A percentile compares a stretch with the other conserved stretches of the same genome.
phyloP scores from a whole-genome alignment of 2,113 vertebrate genomes.

The Microtus ochrogaster region DNA sequence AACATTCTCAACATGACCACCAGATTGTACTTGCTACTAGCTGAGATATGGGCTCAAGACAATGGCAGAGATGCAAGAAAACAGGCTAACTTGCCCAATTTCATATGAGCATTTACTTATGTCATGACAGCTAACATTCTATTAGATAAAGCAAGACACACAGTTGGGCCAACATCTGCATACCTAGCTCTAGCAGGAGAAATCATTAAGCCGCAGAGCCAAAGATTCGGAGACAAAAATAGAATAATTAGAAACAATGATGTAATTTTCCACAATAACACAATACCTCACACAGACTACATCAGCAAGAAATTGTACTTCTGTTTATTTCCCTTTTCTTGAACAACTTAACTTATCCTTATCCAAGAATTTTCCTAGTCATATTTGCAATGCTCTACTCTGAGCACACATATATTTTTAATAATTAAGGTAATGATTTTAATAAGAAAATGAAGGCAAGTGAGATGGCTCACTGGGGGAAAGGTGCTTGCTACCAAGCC shows the following conservation, averaged over 20 bases:
- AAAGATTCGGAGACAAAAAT: not conserved
- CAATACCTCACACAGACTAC: not conserved
- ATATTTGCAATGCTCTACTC: not conserved
- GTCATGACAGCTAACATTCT: not conserved
- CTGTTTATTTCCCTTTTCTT: not conserved
- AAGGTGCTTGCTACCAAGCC: not conserved
- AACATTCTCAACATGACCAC: not conserved
- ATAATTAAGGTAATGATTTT: not conserved
- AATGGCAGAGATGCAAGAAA: not conserved
- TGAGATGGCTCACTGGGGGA: too few relatives aligned
- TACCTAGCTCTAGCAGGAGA: not conserved
- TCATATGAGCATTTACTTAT: not conserved
- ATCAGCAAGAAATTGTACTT: not conserved
- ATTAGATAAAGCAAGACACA: not conserved
- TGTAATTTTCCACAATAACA: not conserved
- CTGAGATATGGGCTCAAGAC: not conserved
- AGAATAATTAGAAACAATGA: not conserved
- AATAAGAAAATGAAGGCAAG: constrained; percentile 8
- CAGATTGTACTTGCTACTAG: not conserved
- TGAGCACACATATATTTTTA: not conserved
- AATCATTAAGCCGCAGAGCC: not conserved
- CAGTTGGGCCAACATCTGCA: not conserved
- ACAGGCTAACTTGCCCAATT: too few relatives aligned
- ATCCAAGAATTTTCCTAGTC: not conserved
- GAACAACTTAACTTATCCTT: not conserved